A percentile compares a stretch with the other conserved stretches of the same genome.
These are phyloP conservation scores for Slavum lentiscoides DNA, from an alignment of 2,888 invertebrate genomes.

Conservation along the genomic window DNA sequence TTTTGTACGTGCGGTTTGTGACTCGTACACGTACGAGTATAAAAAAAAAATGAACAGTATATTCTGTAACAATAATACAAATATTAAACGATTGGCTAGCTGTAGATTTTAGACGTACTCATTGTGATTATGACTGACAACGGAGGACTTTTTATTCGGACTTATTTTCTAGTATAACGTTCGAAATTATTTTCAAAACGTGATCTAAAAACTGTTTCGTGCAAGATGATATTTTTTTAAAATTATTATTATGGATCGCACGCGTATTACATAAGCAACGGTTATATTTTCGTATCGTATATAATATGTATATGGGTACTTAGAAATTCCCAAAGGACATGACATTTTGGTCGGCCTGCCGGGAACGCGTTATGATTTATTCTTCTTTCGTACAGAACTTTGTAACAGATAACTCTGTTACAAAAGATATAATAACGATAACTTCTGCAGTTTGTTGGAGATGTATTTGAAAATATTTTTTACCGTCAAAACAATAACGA, in stretches of 20 bases:
- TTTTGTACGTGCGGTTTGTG: too few relatives aligned
- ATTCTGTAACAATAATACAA: too few relatives aligned
- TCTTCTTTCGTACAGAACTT: too few relatives aligned
- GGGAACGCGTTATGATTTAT: neutral
- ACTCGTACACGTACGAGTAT: too few relatives aligned
- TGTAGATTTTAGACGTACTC: too few relatives aligned
- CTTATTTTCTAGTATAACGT: too few relatives aligned
- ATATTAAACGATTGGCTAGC: too few relatives aligned
- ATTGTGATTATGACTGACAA: too few relatives aligned
- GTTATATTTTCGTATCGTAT: neutral
- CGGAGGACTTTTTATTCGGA: too few relatives aligned
- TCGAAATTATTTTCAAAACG: too few relatives aligned
- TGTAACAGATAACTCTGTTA: neutral
- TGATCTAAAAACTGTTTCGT: neutral
- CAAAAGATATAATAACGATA: neutral
- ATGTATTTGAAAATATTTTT: neutral
- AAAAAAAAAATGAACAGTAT: too few relatives aligned
- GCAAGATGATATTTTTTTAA: too few relatives aligned
- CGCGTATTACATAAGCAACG: neutral
- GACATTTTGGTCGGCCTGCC: neutral
- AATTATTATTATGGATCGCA: neutral
- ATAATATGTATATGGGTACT: neutral
- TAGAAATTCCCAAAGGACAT: neutral
- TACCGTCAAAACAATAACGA: neutral
- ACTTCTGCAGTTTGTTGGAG: neutral